Evolutionary conservation across 2,113 vertebrate genomes (phyloP).

Genomic region (Cochlearius cochlearius): DNA sequence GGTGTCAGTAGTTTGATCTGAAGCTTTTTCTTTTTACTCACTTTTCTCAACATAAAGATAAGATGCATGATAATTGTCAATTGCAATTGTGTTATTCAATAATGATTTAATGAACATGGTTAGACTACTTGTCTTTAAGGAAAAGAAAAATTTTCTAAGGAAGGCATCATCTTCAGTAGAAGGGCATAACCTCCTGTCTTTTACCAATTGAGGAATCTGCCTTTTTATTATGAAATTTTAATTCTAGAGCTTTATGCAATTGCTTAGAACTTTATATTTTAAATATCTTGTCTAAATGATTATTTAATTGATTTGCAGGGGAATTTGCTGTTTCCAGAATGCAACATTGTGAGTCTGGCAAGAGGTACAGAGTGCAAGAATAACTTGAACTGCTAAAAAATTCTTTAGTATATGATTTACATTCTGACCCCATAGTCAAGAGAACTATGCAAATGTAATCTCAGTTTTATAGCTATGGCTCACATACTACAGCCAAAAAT

Average conservation of each 20-base stretch:
- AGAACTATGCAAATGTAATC: neutral
- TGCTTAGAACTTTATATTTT: neutral
- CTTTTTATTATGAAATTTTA: neutral
- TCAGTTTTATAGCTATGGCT: neutral
- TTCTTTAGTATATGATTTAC: neutral
- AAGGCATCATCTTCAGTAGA: neutral
- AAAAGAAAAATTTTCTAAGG: neutral
- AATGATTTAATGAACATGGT: neutral
- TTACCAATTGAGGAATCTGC: neutral
- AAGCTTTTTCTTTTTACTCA: neutral
- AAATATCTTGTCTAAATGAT: neutral
- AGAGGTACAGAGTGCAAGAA: neutral
- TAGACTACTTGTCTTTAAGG: neutral
- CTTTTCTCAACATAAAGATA: neutral
- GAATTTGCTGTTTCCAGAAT: neutral
- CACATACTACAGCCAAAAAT: neutral
- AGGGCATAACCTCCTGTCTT: neutral
- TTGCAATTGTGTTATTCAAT: neutral
- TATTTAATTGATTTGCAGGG: neutral
- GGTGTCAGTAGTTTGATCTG: neutral
- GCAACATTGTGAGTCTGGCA: neutral
- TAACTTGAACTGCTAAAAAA: neutral
- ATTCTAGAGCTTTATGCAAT: neutral
- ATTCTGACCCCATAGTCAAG: neutral
- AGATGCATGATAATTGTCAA: neutral